Evolutionary conservation across 2,797 vertebrate genomes (phyloP).

Genomic region (Acanthurus lineatus): DNA sequence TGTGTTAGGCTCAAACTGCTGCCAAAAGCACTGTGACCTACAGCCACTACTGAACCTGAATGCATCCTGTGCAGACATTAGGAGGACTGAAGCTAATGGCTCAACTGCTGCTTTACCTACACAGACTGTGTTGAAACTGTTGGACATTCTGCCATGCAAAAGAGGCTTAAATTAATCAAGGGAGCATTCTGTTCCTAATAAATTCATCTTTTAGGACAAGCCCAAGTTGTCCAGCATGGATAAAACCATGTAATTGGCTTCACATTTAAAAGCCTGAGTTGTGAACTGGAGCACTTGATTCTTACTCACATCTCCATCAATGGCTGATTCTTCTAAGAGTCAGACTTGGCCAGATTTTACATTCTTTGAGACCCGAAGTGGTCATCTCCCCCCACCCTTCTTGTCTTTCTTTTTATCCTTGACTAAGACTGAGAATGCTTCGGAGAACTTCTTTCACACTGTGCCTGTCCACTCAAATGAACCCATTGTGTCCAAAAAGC

Average conservation of each 20-base stretch:
- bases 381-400: conserved; percentile 59
- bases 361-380: conserved; percentile 69
- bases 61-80: neutral
- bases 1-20: neutral
- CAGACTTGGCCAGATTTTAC: conserved; percentile 46
- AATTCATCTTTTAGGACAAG: neutral
- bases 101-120: too few relatives aligned
- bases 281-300: conserved; percentile 48
- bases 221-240: neutral
- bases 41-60: neutral
- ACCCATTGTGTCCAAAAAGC: conserved; percentile 75
- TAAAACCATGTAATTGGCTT: conserved; percentile 17
- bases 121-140: too few relatives aligned
- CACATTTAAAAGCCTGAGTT: conserved; percentile 33
- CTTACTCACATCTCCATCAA: conserved; percentile 65
- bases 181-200: neutral
- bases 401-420: conserved; percentile 69
- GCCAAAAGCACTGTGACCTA: neutral
- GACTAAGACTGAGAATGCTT: conserved; percentile 61
- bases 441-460: conserved; percentile 68
- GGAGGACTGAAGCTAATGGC: neutral
- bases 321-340: conserved; percentile 66
- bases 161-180: neutral
- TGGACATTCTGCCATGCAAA: too few relatives aligned
- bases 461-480: conserved; percentile 74